Evolutionary conservation across 2,888 invertebrate species (phyloP), one percentile per base, ranked within the genome.

Genomic region (Eucriotettix oculatus): DNA sequence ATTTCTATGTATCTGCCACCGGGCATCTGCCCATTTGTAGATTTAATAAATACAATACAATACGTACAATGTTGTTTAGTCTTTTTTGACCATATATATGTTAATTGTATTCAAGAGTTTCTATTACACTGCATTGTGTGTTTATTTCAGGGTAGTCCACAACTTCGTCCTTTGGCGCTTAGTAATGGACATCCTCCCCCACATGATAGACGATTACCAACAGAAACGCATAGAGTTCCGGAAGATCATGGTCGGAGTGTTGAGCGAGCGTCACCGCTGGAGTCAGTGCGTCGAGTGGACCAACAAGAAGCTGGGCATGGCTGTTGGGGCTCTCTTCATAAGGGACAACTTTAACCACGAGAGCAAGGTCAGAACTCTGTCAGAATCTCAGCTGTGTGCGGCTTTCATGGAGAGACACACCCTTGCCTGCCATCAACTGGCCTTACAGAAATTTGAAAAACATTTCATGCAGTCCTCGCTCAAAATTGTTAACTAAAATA

Each of bases 291-390:
- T 90, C 14, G 87, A 86, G 66, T 88, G 87, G 83, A 89, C 89
- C 10, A 90, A 90, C 69, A 90, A 90, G 71, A 87, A 87, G 70
- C 76, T 91, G 68, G 91, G 90, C 44, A 87, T 90, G 83, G 90
- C 90, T 0, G 88, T 90, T 0, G 91, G 91, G 0, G 85, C 90
- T 0, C 77, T 92, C 10, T 92, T 91, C 71, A 87, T 92, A 62
- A 75, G 85, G 55, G 86, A 90, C 64, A 86, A 90, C 70, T 92
- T 92, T 72, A 87, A 90, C 71, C 85, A 87, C 67, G 84, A 86
- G 62, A 88, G 87, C 73, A 89, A 88, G 75, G 87, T 82, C 67
- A 67, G 42, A 42, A 29, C 73, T 89, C 88, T 75, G 87, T 82
- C 67, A 67, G 42, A 42, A 29, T 14, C 14, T 10, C 10, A 29